Conservation (phyloP, 1,140 invertebrate genomes). For the Scaptomyza pallida region DNA sequence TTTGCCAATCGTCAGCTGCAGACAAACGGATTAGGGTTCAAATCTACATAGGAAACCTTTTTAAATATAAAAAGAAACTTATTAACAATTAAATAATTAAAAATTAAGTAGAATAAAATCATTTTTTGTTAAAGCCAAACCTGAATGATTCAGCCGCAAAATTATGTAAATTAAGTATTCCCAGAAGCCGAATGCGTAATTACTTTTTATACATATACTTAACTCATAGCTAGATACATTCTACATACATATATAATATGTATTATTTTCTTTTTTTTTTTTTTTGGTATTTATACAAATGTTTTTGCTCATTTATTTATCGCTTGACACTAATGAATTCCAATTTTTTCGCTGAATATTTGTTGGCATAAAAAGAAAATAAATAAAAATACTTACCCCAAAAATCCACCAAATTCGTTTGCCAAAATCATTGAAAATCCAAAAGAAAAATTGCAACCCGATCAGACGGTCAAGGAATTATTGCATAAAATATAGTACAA, state of each 20-base stretch:
- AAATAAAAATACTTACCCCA: slow-evolving; percentile 7
- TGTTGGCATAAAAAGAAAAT: slow-evolving; percentile 31
- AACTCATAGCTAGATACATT: too few species aligned
- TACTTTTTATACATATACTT: too few species aligned
- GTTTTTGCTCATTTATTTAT: slow-evolving; percentile 41
- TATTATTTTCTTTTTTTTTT: too few species aligned
- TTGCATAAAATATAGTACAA: background rate
- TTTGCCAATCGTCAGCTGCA: background rate
- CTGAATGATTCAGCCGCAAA: background rate
- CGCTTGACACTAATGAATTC: slow-evolving; percentile 58
- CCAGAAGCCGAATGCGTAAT: slow-evolving; percentile 21
- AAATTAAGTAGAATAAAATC: background rate
- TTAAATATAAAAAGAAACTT: too few species aligned
- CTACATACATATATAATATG: background rate
- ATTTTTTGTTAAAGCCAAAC: slow-evolving; percentile 1
- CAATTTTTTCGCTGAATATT: slow-evolving; percentile 39
- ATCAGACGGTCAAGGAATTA: slow-evolving; percentile 1
- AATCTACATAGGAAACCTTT: background rate
- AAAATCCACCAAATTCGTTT: background rate
- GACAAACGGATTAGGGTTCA: slow-evolving; percentile 2
- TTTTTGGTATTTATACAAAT: slow-evolving; percentile 56
- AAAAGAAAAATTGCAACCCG: slow-evolving; percentile 2
- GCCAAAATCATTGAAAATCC: slow-evolving; percentile 8
- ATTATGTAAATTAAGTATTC: slow-evolving; percentile 20
- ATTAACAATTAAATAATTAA: background rate